Base-by-base conservation (phyloP, 2,888 invertebrate genomes). In the Metallyticus violacea region DNA sequence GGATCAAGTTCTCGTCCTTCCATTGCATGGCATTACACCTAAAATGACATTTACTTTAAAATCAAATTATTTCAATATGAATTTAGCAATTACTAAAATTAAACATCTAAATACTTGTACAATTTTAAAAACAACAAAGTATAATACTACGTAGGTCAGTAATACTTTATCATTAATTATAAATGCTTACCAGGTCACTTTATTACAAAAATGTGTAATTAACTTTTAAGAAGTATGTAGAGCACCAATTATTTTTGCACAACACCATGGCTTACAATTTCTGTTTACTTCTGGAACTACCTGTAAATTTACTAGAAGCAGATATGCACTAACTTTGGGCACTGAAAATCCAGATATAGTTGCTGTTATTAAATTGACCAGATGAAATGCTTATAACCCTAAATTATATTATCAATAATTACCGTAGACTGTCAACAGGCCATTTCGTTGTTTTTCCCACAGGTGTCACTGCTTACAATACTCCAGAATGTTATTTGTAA, bases 1-100 rank as follows among this genome's bases (percentile, higher is more conserved):
- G 95, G 96, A 93, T 96, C 96, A 85, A 87, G 84, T 40, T 79
- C 85, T 80, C 83, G 81, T 30, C 80, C 87, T 79, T 87, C 88
- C 88, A 88, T 88, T 83, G 76, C 87, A 87, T 86, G 80, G 87
- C 87, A 85, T 27, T 77, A n/a, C n/a, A 83, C 27, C n/a, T 83
- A 28, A n/a, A 79, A 7, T 3, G 5, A n/a, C n/a, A n/a, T n/a
- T n/a, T n/a, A n/a, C n/a, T n/a, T n/a, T n/a, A n/a, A n/a, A n/a
- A n/a, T n/a, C n/a, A n/a, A n/a, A n/a, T n/a, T n/a, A n/a, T n/a
- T n/a, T n/a, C n/a, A n/a, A n/a, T n/a, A n/a, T n/a, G n/a, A n/a
- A n/a, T n/a, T n/a, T n/a, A n/a, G n/a, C n/a, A n/a, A n/a, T n/a
- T n/a, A n/a, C n/a, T n/a, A n/a, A n/a, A n/a, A n/a, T n/a, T n/a